These are phyloP conservation scores for Dicentrarchus labrax DNA, from an alignment of 2,113 vertebrate species.

Conservation along the genomic window DNA sequence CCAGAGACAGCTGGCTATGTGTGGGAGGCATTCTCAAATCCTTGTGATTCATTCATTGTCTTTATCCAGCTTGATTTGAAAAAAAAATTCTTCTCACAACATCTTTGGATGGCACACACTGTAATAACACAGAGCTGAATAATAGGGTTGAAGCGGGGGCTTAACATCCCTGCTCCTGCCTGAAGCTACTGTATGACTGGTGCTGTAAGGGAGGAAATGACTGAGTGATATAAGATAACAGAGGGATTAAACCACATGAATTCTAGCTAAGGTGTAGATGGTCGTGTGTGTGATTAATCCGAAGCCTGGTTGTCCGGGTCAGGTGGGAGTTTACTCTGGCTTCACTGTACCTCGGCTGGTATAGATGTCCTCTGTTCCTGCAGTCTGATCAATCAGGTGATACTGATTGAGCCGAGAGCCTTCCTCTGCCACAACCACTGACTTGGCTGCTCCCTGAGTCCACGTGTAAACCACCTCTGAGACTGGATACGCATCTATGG, in stretches of 20 bases:
- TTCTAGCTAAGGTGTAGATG: not conserved
- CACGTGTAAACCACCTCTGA: slow-evolving; percentile 96
- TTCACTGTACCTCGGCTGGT: slow-evolving; percentile 92
- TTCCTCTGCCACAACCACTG: slow-evolving; percentile 96
- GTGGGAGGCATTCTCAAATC: slow-evolving; percentile 82
- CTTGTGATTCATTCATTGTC: slow-evolving; percentile 78
- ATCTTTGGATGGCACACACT: slow-evolving; percentile 57
- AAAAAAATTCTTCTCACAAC: slow-evolving; percentile 63
- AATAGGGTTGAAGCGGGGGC: slow-evolving; percentile 19
- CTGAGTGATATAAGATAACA: not conserved
- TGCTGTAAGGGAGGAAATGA: not conserved
- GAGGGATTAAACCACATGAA: not conserved
- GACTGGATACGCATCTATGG: slow-evolving; percentile 94
- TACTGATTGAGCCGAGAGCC: slow-evolving; percentile 98
- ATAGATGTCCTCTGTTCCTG: slow-evolving; percentile 93
- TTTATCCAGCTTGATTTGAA: slow-evolving; percentile 80
- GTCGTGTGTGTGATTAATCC: not conserved
- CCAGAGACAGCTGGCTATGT: slow-evolving; percentile 81
- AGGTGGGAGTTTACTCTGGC: not conserved
- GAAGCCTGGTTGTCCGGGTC: not conserved
- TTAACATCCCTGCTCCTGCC: slow-evolving; percentile 26
- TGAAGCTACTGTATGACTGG: not conserved
- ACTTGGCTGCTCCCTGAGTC: slow-evolving; percentile 91
- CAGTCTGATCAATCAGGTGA: slow-evolving; percentile 93
- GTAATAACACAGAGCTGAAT: slow-evolving; percentile 57